Percentiles rank a stretch among this genome's conserved stretches.
phyloP scores from a whole-genome alignment of 2,113 vertebrate species.

The Cyrtonyx montezumae region DNA sequence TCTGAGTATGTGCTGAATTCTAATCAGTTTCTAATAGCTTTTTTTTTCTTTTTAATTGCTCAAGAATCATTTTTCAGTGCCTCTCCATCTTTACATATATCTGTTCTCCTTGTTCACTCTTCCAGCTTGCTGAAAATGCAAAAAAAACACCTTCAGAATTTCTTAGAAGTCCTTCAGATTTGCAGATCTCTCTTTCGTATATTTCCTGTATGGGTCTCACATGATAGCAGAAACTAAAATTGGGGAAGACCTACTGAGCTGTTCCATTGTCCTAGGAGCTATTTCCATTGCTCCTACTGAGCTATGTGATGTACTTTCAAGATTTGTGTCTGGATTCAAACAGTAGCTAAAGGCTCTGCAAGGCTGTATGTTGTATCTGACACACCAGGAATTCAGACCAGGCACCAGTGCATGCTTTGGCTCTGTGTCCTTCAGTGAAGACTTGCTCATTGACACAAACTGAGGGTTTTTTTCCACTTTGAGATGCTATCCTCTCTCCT shows the following conservation, averaged over 20 bases:
- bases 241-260: background rate
- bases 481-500: background rate
- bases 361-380: background rate
- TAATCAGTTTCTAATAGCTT: background rate
- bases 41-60: background rate
- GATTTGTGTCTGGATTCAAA: background rate
- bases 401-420: background rate
- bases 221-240: background rate
- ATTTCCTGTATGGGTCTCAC: rapidly evolving
- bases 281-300: too few relatives aligned
- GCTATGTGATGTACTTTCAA: background rate
- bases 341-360: background rate
- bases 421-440: background rate
- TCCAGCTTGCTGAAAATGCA: background rate
- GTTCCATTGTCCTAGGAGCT: background rate
- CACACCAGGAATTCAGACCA: background rate
- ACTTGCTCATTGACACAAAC: background rate
- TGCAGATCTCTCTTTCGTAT: background rate
- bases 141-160: background rate
- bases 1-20: background rate
- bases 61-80: background rate
- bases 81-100: background rate
- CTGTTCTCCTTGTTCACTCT: background rate
- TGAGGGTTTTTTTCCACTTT: rapidly evolving
- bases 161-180: background rate